These are phyloP conservation scores for Mesembrinibis cayennensis DNA, from an alignment of 2,113 vertebrate species.

Conservation along the genomic window DNA sequence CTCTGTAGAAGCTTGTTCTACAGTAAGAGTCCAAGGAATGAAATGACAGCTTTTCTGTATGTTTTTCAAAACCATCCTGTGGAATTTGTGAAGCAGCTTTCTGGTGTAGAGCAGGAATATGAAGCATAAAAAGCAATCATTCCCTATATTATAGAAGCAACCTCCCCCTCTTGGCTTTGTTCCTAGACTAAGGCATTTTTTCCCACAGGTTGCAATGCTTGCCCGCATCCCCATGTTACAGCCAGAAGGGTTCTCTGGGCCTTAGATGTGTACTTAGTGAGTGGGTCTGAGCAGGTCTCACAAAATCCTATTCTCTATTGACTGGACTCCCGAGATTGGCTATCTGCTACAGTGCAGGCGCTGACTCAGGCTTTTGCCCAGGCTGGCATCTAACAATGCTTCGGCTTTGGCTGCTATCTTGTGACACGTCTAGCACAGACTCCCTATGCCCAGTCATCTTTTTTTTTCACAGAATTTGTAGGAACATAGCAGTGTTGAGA, in stretches of 20 bases:
- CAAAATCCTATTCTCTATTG: neutral
- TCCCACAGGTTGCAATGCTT: neutral
- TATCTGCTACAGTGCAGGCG: neutral
- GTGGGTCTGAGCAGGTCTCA: neutral
- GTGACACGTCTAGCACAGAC: neutral
- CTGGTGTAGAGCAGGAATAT: neutral
- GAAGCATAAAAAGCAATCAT: neutral
- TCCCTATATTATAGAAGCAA: neutral
- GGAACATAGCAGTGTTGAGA: neutral
- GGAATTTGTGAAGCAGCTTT: conserved; percentile 1
- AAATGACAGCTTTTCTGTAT: neutral
- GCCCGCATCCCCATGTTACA: neutral
- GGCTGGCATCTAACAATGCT: neutral
- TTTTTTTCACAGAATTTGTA: neutral
- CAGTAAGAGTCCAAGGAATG: neutral
- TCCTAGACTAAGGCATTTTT: neutral
- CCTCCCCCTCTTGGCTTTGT: neutral
- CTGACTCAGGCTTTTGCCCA: neutral
- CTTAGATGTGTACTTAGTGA: neutral
- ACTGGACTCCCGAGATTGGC: neutral
- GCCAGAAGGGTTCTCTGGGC: neutral
- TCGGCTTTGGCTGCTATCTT: neutral
- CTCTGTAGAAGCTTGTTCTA: neutral
- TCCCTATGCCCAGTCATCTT: neutral
- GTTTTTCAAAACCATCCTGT: neutral